Base-by-base conservation (phyloP, 2,113 vertebrate species). In the Odocoileus hemionus region DNA sequence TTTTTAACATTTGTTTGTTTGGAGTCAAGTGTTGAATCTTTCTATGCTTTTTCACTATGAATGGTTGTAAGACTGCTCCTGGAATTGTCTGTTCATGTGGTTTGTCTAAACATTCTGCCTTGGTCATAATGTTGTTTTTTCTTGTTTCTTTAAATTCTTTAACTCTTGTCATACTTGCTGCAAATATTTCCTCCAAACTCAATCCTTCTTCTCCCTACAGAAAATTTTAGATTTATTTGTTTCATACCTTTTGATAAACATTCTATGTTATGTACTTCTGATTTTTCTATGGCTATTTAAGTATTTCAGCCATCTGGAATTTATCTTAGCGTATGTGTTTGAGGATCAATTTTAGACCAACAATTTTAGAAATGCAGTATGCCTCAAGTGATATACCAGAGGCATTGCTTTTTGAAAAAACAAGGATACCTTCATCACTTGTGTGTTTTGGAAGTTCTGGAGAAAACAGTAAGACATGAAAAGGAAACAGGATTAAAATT, bases 251-350 rank as follows among this genome's bases (percentile, higher is more conserved):
- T 50, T 57, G 33, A 93, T 91, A 85, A 93, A 87, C 57, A 82
- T 84, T 90, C 89, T 90, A n/a, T 89, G 88, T 95, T 86, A 67
- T 57, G 50, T 86, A 57, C 36, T 91, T 96, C 54, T 86, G 30
- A 84, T 83, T 96, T 97, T 79, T 89, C 61, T 93, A 5, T 92
- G 88, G 70, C 88, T 96, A 54, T 89, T 78, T 91, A 83, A 96
- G 92, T 36, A 70, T 89, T 97, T 95, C 43, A 93, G 92, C 95
- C 94, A 97, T 95, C 94, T 95, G 95, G 90, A 91, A 91, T 96
- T 95, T 97, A 60, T 94, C 64, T 61, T 80, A 80, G 86, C 61
- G 91, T 97, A 94, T 80, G 90, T 97, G 87, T 88, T 83, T 92
- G 57, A 61, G 36, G 54, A 86, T 96, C 92, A 83, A 74, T 96